Conservation (phyloP, 2,113 vertebrate genomes). For the Microcebus murinus region DNA sequence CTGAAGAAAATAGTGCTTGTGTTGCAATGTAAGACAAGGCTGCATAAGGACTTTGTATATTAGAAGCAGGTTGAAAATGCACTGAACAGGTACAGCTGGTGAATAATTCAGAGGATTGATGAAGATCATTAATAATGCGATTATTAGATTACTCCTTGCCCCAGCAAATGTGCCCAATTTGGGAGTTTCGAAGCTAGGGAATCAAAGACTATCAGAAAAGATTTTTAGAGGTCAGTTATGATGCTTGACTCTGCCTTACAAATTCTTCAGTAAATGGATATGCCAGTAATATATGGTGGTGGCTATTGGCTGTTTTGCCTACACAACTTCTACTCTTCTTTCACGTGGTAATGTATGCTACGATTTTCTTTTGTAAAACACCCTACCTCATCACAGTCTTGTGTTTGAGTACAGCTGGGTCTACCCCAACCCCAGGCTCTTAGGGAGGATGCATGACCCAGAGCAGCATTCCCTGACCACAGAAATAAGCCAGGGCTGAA, state of each 20-base stretch:
- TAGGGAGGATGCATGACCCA: not conserved
- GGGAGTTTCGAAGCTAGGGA: not conserved
- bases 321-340: not conserved
- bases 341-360: not conserved
- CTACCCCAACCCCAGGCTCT: not conserved
- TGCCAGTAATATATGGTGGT: not conserved
- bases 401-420: not conserved
- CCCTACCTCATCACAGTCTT: not conserved
- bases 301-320: not conserved
- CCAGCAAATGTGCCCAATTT: not conserved
- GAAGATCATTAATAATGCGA: not conserved
- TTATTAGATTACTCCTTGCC: not conserved
- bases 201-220: slow-evolving; percentile 10
- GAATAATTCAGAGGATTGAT: not conserved
- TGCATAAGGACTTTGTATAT: not conserved
- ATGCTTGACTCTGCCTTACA: not conserved
- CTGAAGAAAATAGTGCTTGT: not conserved
- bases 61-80: not conserved
- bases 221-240: not conserved
- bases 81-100: not conserved
- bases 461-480: not conserved
- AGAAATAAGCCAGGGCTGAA: not conserved
- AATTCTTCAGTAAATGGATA: not conserved
- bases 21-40: not conserved
- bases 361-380: not conserved